These are phyloP conservation scores for Amblyopsis hoosieri DNA, from an alignment of 2,797 vertebrate species.

Conservation along the genomic window DNA sequence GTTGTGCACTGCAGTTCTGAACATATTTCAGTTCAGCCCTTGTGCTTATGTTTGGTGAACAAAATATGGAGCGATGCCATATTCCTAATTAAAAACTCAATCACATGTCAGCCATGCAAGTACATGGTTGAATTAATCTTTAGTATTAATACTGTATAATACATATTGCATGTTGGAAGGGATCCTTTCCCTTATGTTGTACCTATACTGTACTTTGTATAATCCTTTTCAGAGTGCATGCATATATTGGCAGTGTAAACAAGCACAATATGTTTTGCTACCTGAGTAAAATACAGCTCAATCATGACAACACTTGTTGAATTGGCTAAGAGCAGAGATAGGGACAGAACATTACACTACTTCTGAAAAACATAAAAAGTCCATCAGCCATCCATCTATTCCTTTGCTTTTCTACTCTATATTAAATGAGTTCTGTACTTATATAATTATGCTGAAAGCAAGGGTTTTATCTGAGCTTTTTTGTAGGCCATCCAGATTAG, in stretches of 20 bases:
- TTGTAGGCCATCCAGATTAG: slow-evolving; percentile 53
- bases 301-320: slow-evolving; percentile 35
- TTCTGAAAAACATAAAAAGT: slow-evolving; percentile 42
- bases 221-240: too few species aligned
- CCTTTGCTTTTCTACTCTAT: slow-evolving; percentile 38
- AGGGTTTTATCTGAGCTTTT: slow-evolving; percentile 46
- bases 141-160: too few species aligned
- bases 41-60: neutral
- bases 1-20: neutral
- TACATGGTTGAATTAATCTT: too few species aligned
- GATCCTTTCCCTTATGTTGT: too few species aligned
- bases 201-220: too few species aligned
- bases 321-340: slow-evolving; percentile 28
- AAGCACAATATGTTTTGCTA: too few species aligned
- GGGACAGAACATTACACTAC: slow-evolving; percentile 39
- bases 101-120: too few species aligned
- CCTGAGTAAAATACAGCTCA: slow-evolving; percentile 48
- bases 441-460: slow-evolving; percentile 50
- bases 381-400: slow-evolving; percentile 39
- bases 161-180: too few species aligned
- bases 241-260: too few species aligned
- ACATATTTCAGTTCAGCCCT: too few species aligned
- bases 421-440: slow-evolving; percentile 50
- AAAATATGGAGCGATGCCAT: too few species aligned
- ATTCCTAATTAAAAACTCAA: too few species aligned